Base-by-base conservation (phyloP, 2,888 invertebrate species). In the Dolichopus griseipennis region DNA sequence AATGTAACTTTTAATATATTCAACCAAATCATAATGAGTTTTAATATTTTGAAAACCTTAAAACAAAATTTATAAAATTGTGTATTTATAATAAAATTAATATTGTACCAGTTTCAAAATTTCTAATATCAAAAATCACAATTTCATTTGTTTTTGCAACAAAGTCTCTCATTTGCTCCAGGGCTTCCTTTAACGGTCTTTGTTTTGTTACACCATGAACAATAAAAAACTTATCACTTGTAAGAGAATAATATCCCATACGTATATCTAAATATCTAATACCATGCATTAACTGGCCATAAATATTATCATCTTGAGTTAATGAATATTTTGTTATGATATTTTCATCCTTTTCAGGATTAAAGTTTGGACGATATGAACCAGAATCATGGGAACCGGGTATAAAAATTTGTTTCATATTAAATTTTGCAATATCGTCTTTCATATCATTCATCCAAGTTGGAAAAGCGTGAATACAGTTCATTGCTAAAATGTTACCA, bases 361-460 rank as follows among this genome's bases (percentile, higher is more conserved):
- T 74, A 41, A 81, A 82, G 67, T 77, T 75, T 6, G 75, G 74
- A 2, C 79, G 78, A 74, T 85, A 88, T 12, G 86, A 83, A 6
- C 87, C 89, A 0, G 89, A 86, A 76, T 90, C 88, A 75, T 90
- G 90, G 0, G 88, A 87, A 1, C 90, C 90, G 1, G 90, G 90
- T 73, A 90, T 83, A 71, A 90, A 85, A 5, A 89, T 75, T 69
- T 85, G 83, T 15, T 83, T 79, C 65, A 87, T 75, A 61, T 82
- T 82, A 67, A 82, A 75, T 37, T 79, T 76, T 1, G 83, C 83
- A 15, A 87, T 75, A 37, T 76, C 75, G 1, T 76, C 70, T 43
- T 78, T 80, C 74, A 82, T 76, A 12, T 85, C 82, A 61, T 78
- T 77, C 87, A 87, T 87, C 87, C 87, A 87, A 37, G 78, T 83